Base-by-base conservation (phyloP, 2,888 invertebrate genomes). In the Diarsia mendica region DNA sequence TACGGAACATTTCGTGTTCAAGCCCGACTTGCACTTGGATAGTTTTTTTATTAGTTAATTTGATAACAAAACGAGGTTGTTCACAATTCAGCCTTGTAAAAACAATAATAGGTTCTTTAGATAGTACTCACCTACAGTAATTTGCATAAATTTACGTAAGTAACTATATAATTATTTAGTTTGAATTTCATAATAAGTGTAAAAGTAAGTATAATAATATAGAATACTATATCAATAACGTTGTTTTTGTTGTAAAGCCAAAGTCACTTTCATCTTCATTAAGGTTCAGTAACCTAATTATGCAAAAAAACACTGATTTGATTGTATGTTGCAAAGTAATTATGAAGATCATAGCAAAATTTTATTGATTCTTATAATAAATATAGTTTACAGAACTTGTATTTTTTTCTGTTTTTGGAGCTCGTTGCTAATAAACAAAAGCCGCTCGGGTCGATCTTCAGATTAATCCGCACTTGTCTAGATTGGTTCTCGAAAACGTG, bases 251-350 rank as follows among this genome's bases (percentile, higher is more conserved):
- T 51, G 46, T 13, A 11, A 58, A 51, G 1, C 33, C 65, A 67
- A 71, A 23, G 66, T 71, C 67, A 77, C 67, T 63, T 23, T 44
- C 53, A 53, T 68, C 74, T 68, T 11, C 28, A 58, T 3, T 64
- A 39, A 18, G 33, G 58, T 61, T 51, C 58, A 66, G 33, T 68
- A 67, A 75, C 39, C 48, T 39, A 39, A 28, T 18, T 28, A 15
- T 58, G 28, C 8, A 58, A 9, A 18, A 58, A 49, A 58, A 58
- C 9, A n/a, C 5, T 58, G 9, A 6, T 67, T 48, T 9, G 0
- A 51, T 8, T 28, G 44, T 44, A 15, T 5, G 46, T 55, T n/a
- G 0, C 18, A 9, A 46, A 28, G 1, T 46, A 11, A 20, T 20
- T 51, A 51, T 9, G 20, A 20, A 9, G 3, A 51, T 0, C 20